Conservation (phyloP, 2,888 invertebrate species). For the Coenonympha glycerion region DNA sequence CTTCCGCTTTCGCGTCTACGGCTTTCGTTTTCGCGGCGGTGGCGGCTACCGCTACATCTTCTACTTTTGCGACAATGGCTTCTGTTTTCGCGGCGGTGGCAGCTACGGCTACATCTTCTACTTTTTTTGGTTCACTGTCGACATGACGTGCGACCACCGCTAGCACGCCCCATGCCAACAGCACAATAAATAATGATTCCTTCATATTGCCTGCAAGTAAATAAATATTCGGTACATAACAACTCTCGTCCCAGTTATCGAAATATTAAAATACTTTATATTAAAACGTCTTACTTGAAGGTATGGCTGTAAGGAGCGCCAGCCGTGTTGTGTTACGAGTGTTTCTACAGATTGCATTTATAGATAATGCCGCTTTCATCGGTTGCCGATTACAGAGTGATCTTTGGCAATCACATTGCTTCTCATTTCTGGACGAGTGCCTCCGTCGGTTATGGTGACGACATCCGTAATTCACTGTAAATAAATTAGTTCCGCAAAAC, state of each 20-base stretch:
- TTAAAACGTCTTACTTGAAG: conserved; percentile 38
- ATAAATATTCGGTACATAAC: conserved; percentile 6
- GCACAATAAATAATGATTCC: conserved; percentile 47
- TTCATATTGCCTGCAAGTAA: conserved; percentile 48
- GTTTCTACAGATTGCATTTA: conserved; percentile 64
- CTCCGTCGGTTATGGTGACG: conserved; percentile 53
- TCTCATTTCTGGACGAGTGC: conserved; percentile 71
- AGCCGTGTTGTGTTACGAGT: conserved; percentile 55
- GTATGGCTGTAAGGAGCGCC: conserved; percentile 46
- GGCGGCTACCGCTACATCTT: conserved; percentile 20
- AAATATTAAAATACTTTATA: conserved; percentile 7
- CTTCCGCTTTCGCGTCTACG: conserved; percentile 13
- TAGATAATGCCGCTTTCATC: conserved; percentile 69
- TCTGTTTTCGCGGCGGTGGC: not conserved
- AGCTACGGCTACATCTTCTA: conserved; percentile 20
- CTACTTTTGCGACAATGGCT: conserved; percentile 16
- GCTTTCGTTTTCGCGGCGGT: not conserved
- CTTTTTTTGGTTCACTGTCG: conserved; percentile 39
- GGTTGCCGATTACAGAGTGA: conserved; percentile 62
- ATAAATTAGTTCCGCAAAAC: conserved; percentile 61
- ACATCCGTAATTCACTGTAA: conserved; percentile 58
- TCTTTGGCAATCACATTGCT: conserved; percentile 68
- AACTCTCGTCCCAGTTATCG: not conserved
- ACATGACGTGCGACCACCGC: conserved; percentile 52
- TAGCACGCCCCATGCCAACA: conserved; percentile 47